Evolutionary conservation across 1,140 invertebrate species (phyloP).

Genomic region (Brachionus calyciflorus): DNA sequence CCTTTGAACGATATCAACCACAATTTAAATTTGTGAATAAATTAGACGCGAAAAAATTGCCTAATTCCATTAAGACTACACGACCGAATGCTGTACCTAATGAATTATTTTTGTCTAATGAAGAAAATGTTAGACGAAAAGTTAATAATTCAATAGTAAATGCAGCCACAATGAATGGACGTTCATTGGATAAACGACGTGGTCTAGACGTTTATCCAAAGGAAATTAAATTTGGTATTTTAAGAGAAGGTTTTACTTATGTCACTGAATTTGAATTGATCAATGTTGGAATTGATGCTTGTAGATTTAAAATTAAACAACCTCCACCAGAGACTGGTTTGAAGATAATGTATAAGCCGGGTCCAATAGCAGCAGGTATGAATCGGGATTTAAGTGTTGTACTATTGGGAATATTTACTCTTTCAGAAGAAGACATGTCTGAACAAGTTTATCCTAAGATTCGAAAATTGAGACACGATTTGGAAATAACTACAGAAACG

Average conservation of each 20-base stretch:
- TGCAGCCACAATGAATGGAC: conserved; percentile 53
- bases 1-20: conserved; percentile 13
- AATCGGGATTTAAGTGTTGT: conserved; percentile 54
- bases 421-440: not conserved
- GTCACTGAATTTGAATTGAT: conserved; percentile 49
- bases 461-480: conserved; percentile 54
- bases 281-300: conserved; percentile 59
- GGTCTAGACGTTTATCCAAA: conserved; percentile 56
- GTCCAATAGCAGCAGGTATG: conserved; percentile 60
- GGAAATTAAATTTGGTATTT: conserved; percentile 57
- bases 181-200: conserved; percentile 50
- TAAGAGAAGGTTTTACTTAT: conserved; percentile 57
- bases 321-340: conserved; percentile 59
- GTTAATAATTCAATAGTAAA: conserved; percentile 53
- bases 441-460: conserved; percentile 51
- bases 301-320: conserved; percentile 58
- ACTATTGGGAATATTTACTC: conserved; percentile 58
- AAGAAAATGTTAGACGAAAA: conserved; percentile 57
- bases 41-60: conserved; percentile 53
- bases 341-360: conserved; percentile 56
- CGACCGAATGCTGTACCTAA: conserved; percentile 55
- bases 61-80: conserved; percentile 54
- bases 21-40: conserved; percentile 50
- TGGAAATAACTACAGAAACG: conserved; percentile 58
- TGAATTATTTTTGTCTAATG: conserved; percentile 53